Base-by-base conservation (phyloP, 2,888 invertebrate species). In the Lomographa bimaculata region DNA sequence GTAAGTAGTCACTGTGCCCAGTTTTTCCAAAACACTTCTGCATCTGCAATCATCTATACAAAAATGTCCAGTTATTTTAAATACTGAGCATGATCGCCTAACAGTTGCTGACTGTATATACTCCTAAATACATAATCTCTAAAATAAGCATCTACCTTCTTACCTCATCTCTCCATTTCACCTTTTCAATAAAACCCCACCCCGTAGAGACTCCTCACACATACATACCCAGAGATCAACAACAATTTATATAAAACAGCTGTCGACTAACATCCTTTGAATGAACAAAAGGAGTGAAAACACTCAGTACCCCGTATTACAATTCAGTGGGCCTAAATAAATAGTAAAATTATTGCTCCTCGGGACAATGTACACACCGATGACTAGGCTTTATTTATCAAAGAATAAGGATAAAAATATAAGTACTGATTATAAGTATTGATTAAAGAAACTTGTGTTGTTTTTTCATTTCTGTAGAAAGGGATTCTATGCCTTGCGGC, bases 401-500 rank as follows among this genome's bases (percentile, higher is more conserved):
- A 7, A 12, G 5, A 14, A 18, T 34, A 33, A 34, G 24, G 40
- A 21, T 11, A 12, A 34, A 19, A 34, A 14, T 33, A 8, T 18
- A 4, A 0, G 12, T 8, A 14, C 12, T 9, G 8, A 40, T 39
- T 7, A 9, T 27, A 40, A 11, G 23, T 34, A 34, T 34, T 24
- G 33, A 40, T 40, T 34, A 14, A 14, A 24, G 27, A 34, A 19
- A 23, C 23, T 24, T 6, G 8, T 39, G 33, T 40, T 40, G 23
- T 40, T 34, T 19, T 40, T 40, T 40, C 40, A 40, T 40, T 40
- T 33, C 40, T 40, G 18, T 21, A 8, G 10, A 33, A 37, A 20
- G 25, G 19, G 12, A 18, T 14, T 30, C 9, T 10, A 10, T 5
- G 24, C 12, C 23, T 5, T n/a, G 8, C 7, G 7, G 28, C 12